These are phyloP conservation scores for Tachysurus vachellii DNA, from an alignment of 2,113 vertebrate genomes.

Conservation along the genomic window DNA sequence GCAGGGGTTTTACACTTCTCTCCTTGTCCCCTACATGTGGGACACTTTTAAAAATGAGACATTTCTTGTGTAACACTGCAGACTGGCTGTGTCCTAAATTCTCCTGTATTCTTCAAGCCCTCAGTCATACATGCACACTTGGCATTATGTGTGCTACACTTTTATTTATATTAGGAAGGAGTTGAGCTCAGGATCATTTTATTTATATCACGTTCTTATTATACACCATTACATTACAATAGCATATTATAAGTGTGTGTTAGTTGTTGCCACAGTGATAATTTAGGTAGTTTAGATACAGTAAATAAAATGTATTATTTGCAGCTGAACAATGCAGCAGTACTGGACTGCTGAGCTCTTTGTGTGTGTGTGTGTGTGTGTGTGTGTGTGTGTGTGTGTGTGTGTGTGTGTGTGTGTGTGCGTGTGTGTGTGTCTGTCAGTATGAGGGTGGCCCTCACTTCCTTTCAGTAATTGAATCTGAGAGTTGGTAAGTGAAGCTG, in stretches of 20 bases:
- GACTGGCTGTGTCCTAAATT: not conserved
- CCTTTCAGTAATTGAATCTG: constrained; percentile 75
- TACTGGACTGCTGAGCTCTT: not conserved
- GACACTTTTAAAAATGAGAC: too few species aligned
- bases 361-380: not conserved
- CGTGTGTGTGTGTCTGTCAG: constrained; percentile 63
- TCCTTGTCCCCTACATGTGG: not conserved
- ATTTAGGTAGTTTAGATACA: not conserved
- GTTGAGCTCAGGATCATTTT: not conserved
- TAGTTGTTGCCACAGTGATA: not conserved
- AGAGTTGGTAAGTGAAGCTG: constrained; percentile 67
- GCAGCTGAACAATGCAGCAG: not conserved
- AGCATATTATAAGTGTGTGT: too few species aligned
- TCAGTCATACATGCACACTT: not conserved
- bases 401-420: constrained; percentile 40
- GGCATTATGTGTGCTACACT: not conserved
- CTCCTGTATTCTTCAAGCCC: not conserved
- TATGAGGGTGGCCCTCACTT: constrained; percentile 72
- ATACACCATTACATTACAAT: too few species aligned
- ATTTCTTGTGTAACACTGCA: too few species aligned
- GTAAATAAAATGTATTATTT: not conserved
- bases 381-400: not conserved
- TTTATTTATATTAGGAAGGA: not conserved
- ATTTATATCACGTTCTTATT: too few species aligned
- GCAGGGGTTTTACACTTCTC: constrained; percentile 27